Base-by-base conservation (phyloP, 2,888 invertebrate genomes). In the Brachyopa scutellaris region DNA sequence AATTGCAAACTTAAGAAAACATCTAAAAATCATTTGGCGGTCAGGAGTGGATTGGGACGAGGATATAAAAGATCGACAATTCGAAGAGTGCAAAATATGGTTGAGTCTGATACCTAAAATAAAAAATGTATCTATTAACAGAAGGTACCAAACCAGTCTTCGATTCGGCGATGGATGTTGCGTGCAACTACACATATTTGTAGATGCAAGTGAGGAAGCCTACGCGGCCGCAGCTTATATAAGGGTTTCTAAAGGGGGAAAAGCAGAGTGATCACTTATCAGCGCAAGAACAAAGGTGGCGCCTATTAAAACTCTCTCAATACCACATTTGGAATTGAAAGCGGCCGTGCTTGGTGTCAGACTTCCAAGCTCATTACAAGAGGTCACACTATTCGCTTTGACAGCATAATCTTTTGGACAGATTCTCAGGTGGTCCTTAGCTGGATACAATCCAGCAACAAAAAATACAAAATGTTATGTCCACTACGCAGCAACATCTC, bases 1-100 rank as follows among this genome's bases (percentile, higher is more conserved):
- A 2, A 55, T 87, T 0, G 62, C 72, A 0, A 85, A 87, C 1
- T 85, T 85, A 6, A 85, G 84, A 1, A 55, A 86, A 0, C 53
- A 79, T n/a, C 69, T 84, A 2, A 61, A 70, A 23, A n/a, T n/a
- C n/a, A n/a, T 57, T 31, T 7, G 21, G 45, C 2, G 11, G 31
- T 0, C 62, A 47, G 11, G 23, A 47, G 21, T 45, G 1, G 19
- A 21, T 2, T 45, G 55, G 21, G 21, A 61, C n/a, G n/a, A n/a
- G n/a, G 4, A 17, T 1, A 23, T 38, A 3, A 40, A 42, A 9
- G 13, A 38, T 0, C 29, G 19, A 11, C 38, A 55, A 8, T 40
- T 29, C 33, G 13, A 49, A 40, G 40, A 57, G 26, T 40, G 40
- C 40, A 57, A 40, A n/a, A 23, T 9, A 3, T 57, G 57, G 57